Evolutionary conservation across 2,113 vertebrate species (phyloP).

Genomic region (Isichthys henryi): DNA sequence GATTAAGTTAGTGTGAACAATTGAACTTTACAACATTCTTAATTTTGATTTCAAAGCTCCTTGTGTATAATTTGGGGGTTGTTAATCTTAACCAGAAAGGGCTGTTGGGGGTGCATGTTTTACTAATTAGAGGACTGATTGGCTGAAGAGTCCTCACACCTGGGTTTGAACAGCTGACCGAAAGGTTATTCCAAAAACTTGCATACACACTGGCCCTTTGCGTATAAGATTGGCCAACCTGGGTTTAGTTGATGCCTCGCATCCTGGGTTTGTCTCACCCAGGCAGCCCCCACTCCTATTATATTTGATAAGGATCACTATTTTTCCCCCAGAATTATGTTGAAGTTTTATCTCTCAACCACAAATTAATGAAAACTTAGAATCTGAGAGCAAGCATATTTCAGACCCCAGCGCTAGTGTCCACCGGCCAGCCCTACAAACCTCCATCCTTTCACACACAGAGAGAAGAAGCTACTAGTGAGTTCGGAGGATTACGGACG

Average conservation of each 20-base stretch:
- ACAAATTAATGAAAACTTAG: not conserved
- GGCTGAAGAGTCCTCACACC: not conserved
- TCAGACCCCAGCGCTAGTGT: not conserved
- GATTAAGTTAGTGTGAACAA: slow-evolving; percentile 80
- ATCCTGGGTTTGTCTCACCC: not conserved
- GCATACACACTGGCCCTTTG: not conserved
- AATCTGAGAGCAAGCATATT: not conserved
- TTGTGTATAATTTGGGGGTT: not conserved
- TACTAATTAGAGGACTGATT: not conserved
- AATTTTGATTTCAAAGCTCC: not conserved
- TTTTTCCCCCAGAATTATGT: not conserved
- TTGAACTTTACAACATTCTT: not conserved
- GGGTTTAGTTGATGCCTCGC: not conserved
- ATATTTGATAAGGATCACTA: not conserved
- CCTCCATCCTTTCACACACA: slow-evolving; percentile 31
- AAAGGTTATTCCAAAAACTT: not conserved
- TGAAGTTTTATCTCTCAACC: not conserved
- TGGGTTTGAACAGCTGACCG: not conserved
- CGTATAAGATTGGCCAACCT: not conserved
- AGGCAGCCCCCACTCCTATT: no score
- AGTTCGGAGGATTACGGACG: slow-evolving; percentile 96
- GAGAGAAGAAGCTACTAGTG: slow-evolving; percentile 93
- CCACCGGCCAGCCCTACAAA: not conserved
- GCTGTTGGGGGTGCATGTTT: not conserved
- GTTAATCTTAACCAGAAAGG: not conserved